These are phyloP conservation scores for Hylaeus volcanicus DNA, from an alignment of 1,140 invertebrate genomes.

Conservation along the genomic window DNA sequence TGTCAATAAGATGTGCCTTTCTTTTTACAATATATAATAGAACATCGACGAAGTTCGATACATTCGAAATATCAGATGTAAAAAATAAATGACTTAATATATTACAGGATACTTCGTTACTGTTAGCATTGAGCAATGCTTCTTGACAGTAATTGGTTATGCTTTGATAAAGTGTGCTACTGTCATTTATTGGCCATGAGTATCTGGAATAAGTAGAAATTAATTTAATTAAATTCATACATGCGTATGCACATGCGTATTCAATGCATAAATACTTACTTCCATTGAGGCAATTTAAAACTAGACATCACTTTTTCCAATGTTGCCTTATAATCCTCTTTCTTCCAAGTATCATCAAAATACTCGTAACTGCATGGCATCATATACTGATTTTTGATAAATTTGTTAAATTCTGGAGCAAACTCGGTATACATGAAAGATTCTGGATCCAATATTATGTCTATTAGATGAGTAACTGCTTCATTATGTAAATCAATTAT, in stretches of 20 bases:
- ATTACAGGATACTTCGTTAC: slow-evolving; percentile 57
- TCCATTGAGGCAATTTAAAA: slow-evolving; percentile 74
- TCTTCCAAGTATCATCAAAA: slow-evolving; percentile 82
- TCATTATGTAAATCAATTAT: slow-evolving; percentile 85
- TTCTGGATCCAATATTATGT: slow-evolving; percentile 82
- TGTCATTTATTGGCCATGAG: slow-evolving; percentile 72
- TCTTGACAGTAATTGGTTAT: slow-evolving; percentile 69
- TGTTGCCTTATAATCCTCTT: slow-evolving; percentile 64
- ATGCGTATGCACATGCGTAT: background rate
- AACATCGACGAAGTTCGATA: slow-evolving; percentile 70
- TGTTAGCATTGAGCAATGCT: slow-evolving; percentile 60
- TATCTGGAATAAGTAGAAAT: slow-evolving; percentile 65
- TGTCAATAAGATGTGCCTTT: slow-evolving; percentile 66
- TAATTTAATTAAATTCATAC: slow-evolving; percentile 26
- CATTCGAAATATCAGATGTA: slow-evolving; percentile 57
- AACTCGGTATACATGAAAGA: slow-evolving; percentile 78
- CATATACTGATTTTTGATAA: slow-evolving; percentile 70
- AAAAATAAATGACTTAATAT: slow-evolving; percentile 72
- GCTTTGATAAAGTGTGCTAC: slow-evolving; percentile 57
- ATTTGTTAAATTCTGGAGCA: slow-evolving; percentile 80
- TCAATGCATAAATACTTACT: slow-evolving; percentile 57
- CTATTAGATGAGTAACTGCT: slow-evolving; percentile 83
- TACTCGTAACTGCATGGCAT: slow-evolving; percentile 81
- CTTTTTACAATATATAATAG: slow-evolving; percentile 71
- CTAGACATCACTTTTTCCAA: slow-evolving; percentile 66